phyloP scores from a whole-genome alignment of 1,140 invertebrate genomes.

The Pseudoatta argentina region DNA sequence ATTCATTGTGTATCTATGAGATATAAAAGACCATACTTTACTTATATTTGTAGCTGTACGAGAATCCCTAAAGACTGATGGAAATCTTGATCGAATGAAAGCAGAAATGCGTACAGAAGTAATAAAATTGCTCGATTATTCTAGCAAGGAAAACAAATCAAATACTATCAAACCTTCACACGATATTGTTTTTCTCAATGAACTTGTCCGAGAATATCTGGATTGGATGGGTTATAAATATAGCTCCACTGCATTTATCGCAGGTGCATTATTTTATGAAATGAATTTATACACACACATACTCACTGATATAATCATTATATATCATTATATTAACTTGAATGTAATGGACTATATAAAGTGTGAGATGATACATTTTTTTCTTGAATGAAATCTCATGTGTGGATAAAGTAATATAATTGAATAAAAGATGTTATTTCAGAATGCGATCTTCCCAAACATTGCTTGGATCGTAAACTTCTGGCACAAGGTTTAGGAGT shows the following conservation, averaged over 20 bases:
- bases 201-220: constrained; percentile 85
- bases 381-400: background rate
- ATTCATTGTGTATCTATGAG: background rate
- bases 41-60: constrained; percentile 80
- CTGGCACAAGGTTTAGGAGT: constrained; percentile 81
- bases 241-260: constrained; percentile 81
- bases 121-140: constrained; percentile 82
- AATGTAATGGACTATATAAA: background rate
- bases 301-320: background rate
- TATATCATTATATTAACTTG: background rate
- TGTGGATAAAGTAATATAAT: background rate
- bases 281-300: background rate
- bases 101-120: constrained; percentile 85
- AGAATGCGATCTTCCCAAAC: constrained; percentile 84
- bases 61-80: constrained; percentile 83
- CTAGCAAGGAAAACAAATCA: constrained; percentile 71
- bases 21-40: background rate
- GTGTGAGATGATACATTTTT: background rate
- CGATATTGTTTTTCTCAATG: constrained; percentile 83
- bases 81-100: constrained; percentile 83
- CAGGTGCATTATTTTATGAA: constrained; percentile 76
- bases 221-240: constrained; percentile 86
- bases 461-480: constrained; percentile 80
- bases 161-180: constrained; percentile 78
- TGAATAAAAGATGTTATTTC: constrained; percentile 61